phyloP scores from a whole-genome alignment of 2,888 invertebrate species.

The Coelinius sp. region DNA sequence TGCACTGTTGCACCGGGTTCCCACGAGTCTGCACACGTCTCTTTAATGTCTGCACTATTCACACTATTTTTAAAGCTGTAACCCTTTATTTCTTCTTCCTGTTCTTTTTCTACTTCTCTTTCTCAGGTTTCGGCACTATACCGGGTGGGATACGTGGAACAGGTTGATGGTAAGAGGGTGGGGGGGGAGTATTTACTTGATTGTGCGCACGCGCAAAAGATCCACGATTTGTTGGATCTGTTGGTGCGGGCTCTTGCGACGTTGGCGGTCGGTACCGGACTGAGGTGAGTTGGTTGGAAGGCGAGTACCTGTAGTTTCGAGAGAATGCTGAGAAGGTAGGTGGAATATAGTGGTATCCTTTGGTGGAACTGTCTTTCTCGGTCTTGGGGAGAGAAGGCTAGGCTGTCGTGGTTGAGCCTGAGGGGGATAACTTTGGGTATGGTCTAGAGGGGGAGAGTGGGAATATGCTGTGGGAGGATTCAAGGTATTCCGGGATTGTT shows the following conservation, averaged over 20 bases:
- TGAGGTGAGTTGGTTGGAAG: slow-evolving; percentile 51
- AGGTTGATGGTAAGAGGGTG: background rate
- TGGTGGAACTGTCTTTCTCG: background rate
- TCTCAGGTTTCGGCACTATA: background rate
- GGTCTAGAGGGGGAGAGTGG: slow-evolving; percentile 14
- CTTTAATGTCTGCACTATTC: slow-evolving; percentile 1
- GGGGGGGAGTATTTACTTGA: background rate
- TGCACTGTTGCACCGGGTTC: slow-evolving; percentile 23
- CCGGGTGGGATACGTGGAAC: slow-evolving; percentile 14
- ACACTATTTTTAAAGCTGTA: background rate
- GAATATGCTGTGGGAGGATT: slow-evolving; percentile 27
- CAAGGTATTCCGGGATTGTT: slow-evolving; percentile 46
- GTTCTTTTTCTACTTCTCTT: background rate
- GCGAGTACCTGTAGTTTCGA: background rate
- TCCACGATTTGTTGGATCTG: slow-evolving; percentile 24
- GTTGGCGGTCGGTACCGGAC: slow-evolving; percentile 64
- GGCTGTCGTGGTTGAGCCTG: background rate
- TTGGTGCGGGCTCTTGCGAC: slow-evolving; percentile 44
- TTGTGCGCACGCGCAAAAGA: slow-evolving; percentile 26
- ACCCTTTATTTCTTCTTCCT: background rate
- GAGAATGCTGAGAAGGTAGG: slow-evolving; percentile 15
- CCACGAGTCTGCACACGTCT: slow-evolving; percentile 15
- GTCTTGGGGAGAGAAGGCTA: background rate
- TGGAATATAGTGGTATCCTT: slow-evolving; percentile 10
- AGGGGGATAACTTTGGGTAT: slow-evolving; percentile 8